Evolutionary conservation across 2,888 invertebrate genomes (phyloP).

Genomic region (Cabera pusaria): DNA sequence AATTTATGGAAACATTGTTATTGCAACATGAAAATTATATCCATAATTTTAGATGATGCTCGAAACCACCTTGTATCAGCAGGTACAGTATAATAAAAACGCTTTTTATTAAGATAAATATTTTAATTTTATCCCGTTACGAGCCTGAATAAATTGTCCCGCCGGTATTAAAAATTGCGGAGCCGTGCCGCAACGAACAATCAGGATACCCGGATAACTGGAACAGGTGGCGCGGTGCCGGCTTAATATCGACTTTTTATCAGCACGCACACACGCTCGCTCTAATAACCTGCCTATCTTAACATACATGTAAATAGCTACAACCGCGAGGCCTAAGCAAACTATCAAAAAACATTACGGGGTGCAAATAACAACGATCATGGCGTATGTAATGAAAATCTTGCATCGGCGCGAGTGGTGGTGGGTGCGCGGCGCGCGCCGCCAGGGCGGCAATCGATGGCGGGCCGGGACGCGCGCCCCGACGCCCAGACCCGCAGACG

Average conservation of each 20-base stretch:
- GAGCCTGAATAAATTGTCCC: conserved; percentile 21
- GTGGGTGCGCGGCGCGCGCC: conserved; percentile 65
- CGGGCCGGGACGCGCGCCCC: conserved; percentile 81
- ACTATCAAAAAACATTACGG: conserved; percentile 80
- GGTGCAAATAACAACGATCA: conserved; percentile 82
- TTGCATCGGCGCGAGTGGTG: conserved; percentile 56
- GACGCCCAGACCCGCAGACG: conserved; percentile 85
- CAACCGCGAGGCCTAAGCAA: conserved; percentile 61
- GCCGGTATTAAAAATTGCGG: conserved; percentile 48
- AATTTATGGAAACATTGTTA: no score
- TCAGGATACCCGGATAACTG: conserved; percentile 51
- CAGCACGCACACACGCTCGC: conserved; percentile 44
- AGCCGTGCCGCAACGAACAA: conserved; percentile 50
- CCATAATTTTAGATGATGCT: no score
- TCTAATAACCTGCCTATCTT: conserved; percentile 41
- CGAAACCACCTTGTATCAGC: neutral
- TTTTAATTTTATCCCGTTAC: conserved; percentile 22
- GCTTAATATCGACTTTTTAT: conserved; percentile 59
- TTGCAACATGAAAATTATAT: no score
- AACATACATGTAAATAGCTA: conserved; percentile 46
- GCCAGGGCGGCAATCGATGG: conserved; percentile 82
- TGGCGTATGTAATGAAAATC: conserved; percentile 81
- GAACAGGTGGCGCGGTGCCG: conserved; percentile 59
- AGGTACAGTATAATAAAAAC: conserved; percentile 13
- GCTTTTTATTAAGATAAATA: conserved; percentile 18